Evolutionary conservation across 1,140 invertebrate genomes (phyloP), one percentile per base, ranked within the genome.

Genomic region (Helicoverpa armigera): DNA sequence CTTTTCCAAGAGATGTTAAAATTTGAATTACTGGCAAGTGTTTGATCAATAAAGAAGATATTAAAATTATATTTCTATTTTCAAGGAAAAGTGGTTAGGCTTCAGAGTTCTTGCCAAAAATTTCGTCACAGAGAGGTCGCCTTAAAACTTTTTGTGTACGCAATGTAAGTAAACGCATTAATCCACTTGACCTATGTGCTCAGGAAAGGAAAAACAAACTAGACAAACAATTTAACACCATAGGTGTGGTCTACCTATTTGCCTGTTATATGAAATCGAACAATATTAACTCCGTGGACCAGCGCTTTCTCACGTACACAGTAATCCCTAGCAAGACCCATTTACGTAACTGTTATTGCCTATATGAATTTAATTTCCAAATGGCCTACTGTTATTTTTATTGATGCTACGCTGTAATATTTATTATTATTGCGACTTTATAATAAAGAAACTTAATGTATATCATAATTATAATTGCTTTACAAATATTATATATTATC

Each of bases 241-340:
- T 72, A 72, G 69, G 69, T 72, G 69, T 72, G 69, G 69, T 72
- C 69, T 31, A 72, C 48, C 69, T 54, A 72, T 72, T 72, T 72
- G 69, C 50, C 12, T 51, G 48, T 29, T 70, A 51, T 72, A 72
- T 53, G 50, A 53, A 72, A 51, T 53, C 69, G 50, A 72, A 51
- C 69, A 51, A 72, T 72, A 72, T 72, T 72, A 72, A 72, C 69
- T 14, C 69, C 12, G 16, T n/a, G 48, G 69, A 53, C 69, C 16
- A 72, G 5, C 69, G 50, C 18, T 29, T 23, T 54, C 69, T 72
- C 69, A 72, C 69, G 69, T 72, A 72, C 69, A 29, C 50, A 53
- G 53, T 72, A 72, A 72, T 72, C 69, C 50, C 69, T 14, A 2
- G 11, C 48, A 72, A 23, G 50, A 53, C 69, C 69, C 69, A 72